phyloP scores from a whole-genome alignment of 2,797 vertebrate species.

The Pantherophis alleghaniensis region DNA sequence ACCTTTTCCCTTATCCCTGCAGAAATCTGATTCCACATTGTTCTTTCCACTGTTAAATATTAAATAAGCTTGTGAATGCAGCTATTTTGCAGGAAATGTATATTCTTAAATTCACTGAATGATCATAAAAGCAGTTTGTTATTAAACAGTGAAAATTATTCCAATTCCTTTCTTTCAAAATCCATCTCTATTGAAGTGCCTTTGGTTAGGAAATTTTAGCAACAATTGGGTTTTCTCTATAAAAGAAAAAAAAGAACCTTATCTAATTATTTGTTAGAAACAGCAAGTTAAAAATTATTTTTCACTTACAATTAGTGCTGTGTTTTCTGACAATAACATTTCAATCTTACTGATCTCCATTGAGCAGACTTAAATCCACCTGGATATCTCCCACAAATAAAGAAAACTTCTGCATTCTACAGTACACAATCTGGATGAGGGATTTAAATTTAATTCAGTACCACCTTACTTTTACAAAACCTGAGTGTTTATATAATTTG shows the following conservation, averaged over 20 bases:
- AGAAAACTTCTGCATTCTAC: not conserved
- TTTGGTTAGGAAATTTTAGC: constrained; percentile 84
- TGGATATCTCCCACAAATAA: not conserved
- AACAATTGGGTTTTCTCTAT: constrained; percentile 94
- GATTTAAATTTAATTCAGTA: not conserved
- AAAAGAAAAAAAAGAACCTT: constrained; percentile 33
- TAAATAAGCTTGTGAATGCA: constrained; percentile 74
- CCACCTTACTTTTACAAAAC: not conserved
- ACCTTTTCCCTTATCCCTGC: constrained; percentile 28
- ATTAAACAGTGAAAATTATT: constrained; percentile 53
- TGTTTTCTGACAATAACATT: not conserved
- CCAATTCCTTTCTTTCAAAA: constrained; percentile 72
- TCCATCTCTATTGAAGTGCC: constrained; percentile 38
- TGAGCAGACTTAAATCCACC: not conserved
- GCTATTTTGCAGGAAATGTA: constrained; percentile 52
- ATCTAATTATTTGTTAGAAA: constrained; percentile 19
- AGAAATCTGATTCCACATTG: constrained; percentile 56
- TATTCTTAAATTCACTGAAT: constrained; percentile 71
- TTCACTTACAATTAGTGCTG: not conserved
- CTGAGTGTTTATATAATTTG: not conserved
- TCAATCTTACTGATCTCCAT: not conserved
- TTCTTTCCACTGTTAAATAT: constrained; percentile 72
- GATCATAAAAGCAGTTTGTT: constrained; percentile 50
- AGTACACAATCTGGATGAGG: not conserved
- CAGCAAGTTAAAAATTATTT: constrained; percentile 9